Evolutionary conservation across 2,113 vertebrate species (phyloP).

Genomic region (Prietella phreatophila): DNA sequence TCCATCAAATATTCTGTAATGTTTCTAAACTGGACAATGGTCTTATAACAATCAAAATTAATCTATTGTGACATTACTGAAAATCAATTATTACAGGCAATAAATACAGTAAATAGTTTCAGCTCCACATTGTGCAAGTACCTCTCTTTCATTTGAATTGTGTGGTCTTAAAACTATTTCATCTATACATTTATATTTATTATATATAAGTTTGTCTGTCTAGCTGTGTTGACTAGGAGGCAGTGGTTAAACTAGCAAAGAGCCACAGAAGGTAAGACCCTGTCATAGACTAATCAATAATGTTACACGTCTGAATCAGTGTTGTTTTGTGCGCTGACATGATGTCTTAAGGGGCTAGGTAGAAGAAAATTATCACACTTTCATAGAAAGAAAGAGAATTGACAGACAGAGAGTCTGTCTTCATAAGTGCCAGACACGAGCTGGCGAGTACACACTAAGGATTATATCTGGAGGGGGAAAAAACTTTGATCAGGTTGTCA

Average conservation of each 20-base stretch:
- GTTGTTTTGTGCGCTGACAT: conserved; percentile 38
- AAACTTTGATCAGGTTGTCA: not conserved
- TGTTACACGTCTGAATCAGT: conserved; percentile 1
- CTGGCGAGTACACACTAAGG: not conserved
- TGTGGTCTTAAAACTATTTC: not conserved
- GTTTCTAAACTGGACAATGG: not conserved
- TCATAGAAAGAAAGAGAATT: not conserved
- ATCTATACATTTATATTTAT: not conserved
- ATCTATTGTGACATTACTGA: not conserved
- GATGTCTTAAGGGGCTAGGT: conserved; percentile 33
- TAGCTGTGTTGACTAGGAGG: conserved; percentile 12
- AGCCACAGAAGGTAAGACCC: conserved; percentile 4
- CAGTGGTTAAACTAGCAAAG: conserved; percentile 16
- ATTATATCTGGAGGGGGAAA: not conserved
- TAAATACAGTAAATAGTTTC: not conserved
- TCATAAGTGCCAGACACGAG: conserved; percentile 4
- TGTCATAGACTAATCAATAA: conserved; percentile 39
- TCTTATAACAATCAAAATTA: not conserved
- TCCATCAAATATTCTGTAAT: conserved; percentile 22
- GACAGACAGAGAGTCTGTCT: not conserved
- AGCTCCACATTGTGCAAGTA: not conserved
- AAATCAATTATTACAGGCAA: not conserved
- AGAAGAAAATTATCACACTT: conserved; percentile 39
- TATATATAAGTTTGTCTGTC: not conserved
- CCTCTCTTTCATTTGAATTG: not conserved